Conservation (phyloP, 2,113 vertebrate species). For the Pelobates fuscus region DNA sequence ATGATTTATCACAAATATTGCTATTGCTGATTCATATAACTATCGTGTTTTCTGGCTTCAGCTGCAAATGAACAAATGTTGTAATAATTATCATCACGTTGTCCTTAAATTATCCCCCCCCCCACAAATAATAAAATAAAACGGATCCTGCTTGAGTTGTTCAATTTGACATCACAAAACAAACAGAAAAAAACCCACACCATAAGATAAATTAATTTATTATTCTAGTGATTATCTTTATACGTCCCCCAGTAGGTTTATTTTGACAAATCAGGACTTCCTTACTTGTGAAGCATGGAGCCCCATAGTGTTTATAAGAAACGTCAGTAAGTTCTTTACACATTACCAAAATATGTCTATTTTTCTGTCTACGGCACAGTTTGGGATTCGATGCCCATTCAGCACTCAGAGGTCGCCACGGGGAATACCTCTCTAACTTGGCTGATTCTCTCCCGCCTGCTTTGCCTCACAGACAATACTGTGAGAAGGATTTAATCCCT, state of each 20-base stretch:
- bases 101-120: too few species aligned
- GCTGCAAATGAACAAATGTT: too few species aligned
- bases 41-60: too few species aligned
- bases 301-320: conserved; percentile 18
- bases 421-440: conserved; percentile 11
- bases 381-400: conserved; percentile 32
- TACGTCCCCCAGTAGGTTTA: conserved; percentile 21
- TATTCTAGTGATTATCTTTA: background rate
- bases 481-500: conserved; percentile 49
- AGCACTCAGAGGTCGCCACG: background rate
- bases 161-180: too few species aligned
- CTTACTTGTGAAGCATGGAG: background rate
- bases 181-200: too few species aligned
- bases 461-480: conserved; percentile 36
- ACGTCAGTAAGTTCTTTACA: conserved; percentile 25
- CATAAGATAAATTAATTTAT: too few species aligned
- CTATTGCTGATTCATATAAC: too few species aligned
- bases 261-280: conserved; percentile 24
- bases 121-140: too few species aligned
- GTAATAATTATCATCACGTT: too few species aligned
- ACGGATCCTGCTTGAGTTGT: too few species aligned
- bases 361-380: conserved; percentile 2
- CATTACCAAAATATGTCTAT: conserved; percentile 17
- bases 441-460: conserved; percentile 23
- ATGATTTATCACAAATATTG: too few species aligned